Evolutionary conservation across 2,797 vertebrate genomes (phyloP).

Genomic region (Darevskia nairensis): DNA sequence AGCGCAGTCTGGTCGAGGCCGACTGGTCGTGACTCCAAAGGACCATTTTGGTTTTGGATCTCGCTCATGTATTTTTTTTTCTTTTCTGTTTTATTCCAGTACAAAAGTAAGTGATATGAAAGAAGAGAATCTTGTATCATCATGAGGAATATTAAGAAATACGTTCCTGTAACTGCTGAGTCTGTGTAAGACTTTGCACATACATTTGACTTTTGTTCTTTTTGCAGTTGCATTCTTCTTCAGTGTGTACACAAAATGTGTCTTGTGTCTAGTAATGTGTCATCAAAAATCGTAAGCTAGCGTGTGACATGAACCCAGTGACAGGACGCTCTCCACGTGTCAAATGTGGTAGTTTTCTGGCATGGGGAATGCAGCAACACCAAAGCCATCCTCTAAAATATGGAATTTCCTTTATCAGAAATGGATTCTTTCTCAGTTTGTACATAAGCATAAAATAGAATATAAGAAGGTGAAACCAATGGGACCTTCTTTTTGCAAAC

Average conservation of each 20-base stretch:
- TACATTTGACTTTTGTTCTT: background rate
- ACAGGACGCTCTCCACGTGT: background rate
- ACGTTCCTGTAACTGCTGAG: background rate
- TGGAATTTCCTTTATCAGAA: background rate
- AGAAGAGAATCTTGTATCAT: too few relatives aligned
- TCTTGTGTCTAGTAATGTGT: background rate
- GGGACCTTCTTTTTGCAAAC: background rate
- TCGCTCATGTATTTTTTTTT: background rate
- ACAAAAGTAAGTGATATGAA: background rate
- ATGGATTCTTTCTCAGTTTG: too few relatives aligned
- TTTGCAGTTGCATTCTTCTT: background rate
- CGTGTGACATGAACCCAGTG: background rate
- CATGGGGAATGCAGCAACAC: background rate
- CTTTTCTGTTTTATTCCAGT: background rate
- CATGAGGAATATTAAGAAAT: background rate
- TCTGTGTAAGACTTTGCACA: background rate
- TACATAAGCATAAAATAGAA: background rate
- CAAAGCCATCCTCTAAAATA: background rate
- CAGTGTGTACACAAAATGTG: background rate
- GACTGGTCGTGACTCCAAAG: too few relatives aligned
- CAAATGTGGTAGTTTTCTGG: background rate
- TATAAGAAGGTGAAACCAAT: background rate
- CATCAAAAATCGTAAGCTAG: background rate
- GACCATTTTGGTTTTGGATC: background rate
- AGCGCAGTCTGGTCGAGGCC: background rate